A percentile compares a stretch with the other conserved stretches of the same genome.
Evolutionary conservation across 1,140 invertebrate genomes (phyloP).

Genomic region (Aphelinus atriplicis): DNA sequence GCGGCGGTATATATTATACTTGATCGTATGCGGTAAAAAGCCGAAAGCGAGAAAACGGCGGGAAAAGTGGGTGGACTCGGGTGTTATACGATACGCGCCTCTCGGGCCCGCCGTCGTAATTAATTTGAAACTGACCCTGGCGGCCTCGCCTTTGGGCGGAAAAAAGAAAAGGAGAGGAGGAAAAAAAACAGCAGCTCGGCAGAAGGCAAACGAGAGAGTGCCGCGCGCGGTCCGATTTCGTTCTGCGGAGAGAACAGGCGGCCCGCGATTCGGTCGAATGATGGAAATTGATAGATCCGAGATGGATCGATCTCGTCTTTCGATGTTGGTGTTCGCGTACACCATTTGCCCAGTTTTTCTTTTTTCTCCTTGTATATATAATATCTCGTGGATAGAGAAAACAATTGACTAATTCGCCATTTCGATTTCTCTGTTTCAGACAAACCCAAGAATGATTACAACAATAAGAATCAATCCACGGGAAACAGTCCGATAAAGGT

Average conservation of each 20-base stretch:
- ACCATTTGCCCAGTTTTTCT: neutral
- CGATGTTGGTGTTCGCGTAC: neutral
- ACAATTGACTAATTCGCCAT: no score
- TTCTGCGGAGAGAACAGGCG: neutral
- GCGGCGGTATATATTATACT: no score
- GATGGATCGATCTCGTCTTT: no score
- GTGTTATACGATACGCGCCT: neutral
- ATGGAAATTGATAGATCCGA: conserved; percentile 5
- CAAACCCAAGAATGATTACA: conserved; percentile 88
- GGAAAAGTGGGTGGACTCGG: neutral
- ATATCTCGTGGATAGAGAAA: neutral
- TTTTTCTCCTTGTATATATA: neutral
- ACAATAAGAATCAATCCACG: conserved; percentile 86
- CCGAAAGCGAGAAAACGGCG: neutral
- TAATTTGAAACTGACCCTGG: conserved; percentile 30
- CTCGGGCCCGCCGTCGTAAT: neutral
- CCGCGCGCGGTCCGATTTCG: neutral
- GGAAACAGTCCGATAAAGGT: conserved; percentile 81
- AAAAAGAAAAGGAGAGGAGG: neutral
- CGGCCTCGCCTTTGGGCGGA: conserved; percentile 3
- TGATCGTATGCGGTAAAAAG: no score
- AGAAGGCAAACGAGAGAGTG: conserved; percentile 7
- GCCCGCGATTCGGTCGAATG: conserved; percentile 2
- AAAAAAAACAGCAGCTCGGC: neutral
- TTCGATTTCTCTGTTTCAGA: conserved; percentile 69